phyloP scores from a whole-genome alignment of 2,888 invertebrate genomes.

The Holacanthella duospinosa region DNA sequence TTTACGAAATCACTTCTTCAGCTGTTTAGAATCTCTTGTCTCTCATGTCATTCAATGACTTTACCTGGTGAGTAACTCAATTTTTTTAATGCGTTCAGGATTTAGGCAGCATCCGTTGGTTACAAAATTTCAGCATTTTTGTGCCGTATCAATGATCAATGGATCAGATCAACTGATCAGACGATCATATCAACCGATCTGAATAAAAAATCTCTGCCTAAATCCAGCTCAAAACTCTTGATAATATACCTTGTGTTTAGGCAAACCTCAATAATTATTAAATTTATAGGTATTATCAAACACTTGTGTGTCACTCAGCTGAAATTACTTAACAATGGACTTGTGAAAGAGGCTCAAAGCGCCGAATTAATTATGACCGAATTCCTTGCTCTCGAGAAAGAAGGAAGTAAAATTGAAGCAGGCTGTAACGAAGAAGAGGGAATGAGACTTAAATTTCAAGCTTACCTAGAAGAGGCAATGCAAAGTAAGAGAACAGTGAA shows the following conservation, averaged over 20 bases:
- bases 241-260: not conserved
- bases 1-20: conserved; percentile 63
- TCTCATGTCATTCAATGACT: conserved; percentile 59
- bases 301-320: conserved; percentile 57
- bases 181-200: too few relatives aligned
- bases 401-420: conserved; percentile 13
- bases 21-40: conserved; percentile 58
- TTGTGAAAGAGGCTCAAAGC: conserved; percentile 60
- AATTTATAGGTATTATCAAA: conserved; percentile 40
- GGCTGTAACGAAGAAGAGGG: conserved; percentile 13
- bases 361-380: conserved; percentile 46
- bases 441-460: conserved; percentile 6
- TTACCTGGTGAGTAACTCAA: conserved; percentile 46
- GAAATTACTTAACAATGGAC: conserved; percentile 60
- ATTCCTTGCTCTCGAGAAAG: conserved; percentile 12
- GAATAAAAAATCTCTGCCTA: too few relatives aligned
- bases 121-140: too few relatives aligned
- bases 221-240: too few relatives aligned
- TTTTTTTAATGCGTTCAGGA: conserved; percentile 24
- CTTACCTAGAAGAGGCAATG: conserved; percentile 7
- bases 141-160: too few relatives aligned
- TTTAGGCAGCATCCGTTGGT: too few relatives aligned
- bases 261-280: not conserved
- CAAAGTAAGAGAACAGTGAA: not conserved
- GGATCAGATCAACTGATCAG: too few relatives aligned